Base-by-base conservation (phyloP, 2,113 vertebrate genomes). In the Numenius arquata region DNA sequence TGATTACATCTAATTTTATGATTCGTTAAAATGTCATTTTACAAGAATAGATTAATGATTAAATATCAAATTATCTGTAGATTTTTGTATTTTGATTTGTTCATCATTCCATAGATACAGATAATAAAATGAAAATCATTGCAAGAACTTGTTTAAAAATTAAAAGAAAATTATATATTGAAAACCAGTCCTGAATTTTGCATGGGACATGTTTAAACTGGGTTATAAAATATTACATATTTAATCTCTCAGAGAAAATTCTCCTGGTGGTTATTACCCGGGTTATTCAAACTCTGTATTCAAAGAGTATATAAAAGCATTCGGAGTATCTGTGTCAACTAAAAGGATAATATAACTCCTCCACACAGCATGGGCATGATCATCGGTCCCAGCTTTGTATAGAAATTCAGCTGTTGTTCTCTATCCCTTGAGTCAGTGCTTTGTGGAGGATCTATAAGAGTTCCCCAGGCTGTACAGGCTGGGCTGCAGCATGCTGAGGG, bases 101-200 rank as follows among this genome's bases (percentile, higher is more conserved):
- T 90, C 67, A 21, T 75, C 38, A 70, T 70, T 81, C 66, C 70
- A 87, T 3, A 85, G 23, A 72, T 67, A 25, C 40, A 79, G 85
- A 48, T 80, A 95, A 92, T 62, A 93, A 75, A 89, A 70, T 58
- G 38, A 89, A 90, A 87, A 66, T 50, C 4, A 3, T 30, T 53
- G 58, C 11, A 12, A 78, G 50, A 32, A 12, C 71, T 58, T 34
- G 18, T 88, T 95, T 92, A 96, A 96, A 92, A 95, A 96, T 72
- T 94, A 50, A 92, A 86, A 81, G 41, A 76, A 94, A 92, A 93
- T 80, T 93, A 76, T n/a, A 41, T 83, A 58, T 94, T 95, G 89
- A 92, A 95, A 94, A 38, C 45, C 30, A 86, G 26, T n/a, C 61
- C 68, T 97, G 89, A 92, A 93, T 95, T 93, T 95, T 96, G 74